Evolutionary conservation across 2,113 vertebrate genomes (phyloP).

Genomic region (Malaclemys terrapin): DNA sequence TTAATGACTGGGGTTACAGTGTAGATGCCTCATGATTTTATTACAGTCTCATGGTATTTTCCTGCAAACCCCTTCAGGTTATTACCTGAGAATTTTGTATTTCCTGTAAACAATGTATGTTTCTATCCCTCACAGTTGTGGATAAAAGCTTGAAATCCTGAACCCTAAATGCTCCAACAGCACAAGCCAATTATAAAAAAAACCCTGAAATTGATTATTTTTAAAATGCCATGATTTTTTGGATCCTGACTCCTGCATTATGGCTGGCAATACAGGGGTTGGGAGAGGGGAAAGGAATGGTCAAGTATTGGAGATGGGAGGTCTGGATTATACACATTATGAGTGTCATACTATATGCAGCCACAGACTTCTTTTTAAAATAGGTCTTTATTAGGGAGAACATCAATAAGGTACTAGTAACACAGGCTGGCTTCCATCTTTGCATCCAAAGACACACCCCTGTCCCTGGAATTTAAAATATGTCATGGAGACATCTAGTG

Average conservation of each 20-base stretch:
- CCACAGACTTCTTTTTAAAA: not conserved
- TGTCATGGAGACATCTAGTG: not conserved
- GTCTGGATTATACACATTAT: not conserved
- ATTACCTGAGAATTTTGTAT: not conserved
- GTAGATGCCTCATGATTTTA: not conserved
- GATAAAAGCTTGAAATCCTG: not conserved
- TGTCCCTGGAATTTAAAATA: not conserved
- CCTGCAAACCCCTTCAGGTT: not conserved
- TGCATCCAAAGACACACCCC: not conserved
- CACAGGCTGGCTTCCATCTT: not conserved
- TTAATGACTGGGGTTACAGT: not conserved
- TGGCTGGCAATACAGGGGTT: rapidly evolving
- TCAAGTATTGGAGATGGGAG: not conserved
- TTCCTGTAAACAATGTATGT: not conserved
- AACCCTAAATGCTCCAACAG: not conserved
- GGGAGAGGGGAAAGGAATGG: not conserved
- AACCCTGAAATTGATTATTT: not conserved
- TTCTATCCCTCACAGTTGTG: not conserved
- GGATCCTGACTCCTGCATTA: not conserved
- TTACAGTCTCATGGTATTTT: not conserved
- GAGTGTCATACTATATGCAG: not conserved
- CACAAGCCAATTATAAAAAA: not conserved
- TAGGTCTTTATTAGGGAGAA: not conserved
- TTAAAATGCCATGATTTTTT: not conserved
- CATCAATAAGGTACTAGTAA: not conserved